phyloP scores from a whole-genome alignment of 1,140 invertebrate genomes.

The Scaptomyza pallida region DNA sequence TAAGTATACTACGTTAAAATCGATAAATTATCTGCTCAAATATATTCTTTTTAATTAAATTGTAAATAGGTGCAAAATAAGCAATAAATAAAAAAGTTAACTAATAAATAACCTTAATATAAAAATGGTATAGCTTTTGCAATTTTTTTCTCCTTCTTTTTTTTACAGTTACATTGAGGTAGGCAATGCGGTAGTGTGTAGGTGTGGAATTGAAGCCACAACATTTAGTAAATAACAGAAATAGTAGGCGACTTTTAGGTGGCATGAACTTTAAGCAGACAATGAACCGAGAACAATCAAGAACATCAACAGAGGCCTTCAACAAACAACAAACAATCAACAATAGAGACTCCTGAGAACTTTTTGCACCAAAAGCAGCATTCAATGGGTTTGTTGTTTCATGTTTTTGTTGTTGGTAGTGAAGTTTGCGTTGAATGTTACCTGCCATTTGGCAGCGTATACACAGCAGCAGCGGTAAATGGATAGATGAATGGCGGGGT shows the following conservation, averaged over 20 bases:
- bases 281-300: constrained; percentile 24
- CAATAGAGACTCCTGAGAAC: constrained; percentile 13
- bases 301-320: constrained; percentile 2
- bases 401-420: constrained; percentile 61
- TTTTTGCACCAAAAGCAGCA: constrained; percentile 10
- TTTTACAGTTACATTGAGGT: no score
- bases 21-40: no score
- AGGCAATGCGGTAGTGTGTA: no score
- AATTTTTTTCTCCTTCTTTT: no score
- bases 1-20: no score
- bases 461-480: constrained; percentile 20
- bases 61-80: no score
- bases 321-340: neutral
- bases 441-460: constrained; percentile 73
- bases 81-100: no score
- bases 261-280: constrained; percentile 31
- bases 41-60: no score
- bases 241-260: neutral
- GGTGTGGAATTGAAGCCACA: no score
- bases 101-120: no score
- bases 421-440: constrained; percentile 81
- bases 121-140: no score
- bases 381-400: constrained; percentile 50
- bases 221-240: no score
- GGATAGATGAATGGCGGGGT: neutral